These are phyloP conservation scores for Diabrotica virgifera DNA, from an alignment of 1,140 invertebrate species.

Conservation along the genomic window DNA sequence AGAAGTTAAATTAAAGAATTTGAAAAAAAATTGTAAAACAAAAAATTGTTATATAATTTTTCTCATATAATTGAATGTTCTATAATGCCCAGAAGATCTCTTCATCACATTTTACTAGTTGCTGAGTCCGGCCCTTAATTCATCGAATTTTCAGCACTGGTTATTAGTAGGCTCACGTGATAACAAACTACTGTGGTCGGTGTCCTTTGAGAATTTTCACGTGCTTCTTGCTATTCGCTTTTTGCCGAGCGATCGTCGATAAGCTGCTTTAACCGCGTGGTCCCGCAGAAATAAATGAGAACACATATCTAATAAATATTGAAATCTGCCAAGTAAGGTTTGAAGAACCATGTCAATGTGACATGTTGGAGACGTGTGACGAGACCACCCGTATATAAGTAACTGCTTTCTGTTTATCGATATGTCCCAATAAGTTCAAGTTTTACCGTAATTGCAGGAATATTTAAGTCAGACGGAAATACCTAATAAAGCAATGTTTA, in stretches of 20 bases:
- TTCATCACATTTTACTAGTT: too few relatives aligned
- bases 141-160: constrained; percentile 30
- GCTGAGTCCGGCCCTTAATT: background rate
- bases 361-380: constrained; percentile 22
- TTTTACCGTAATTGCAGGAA: too few relatives aligned
- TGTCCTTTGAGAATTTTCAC: constrained; percentile 24
- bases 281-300: constrained; percentile 27
- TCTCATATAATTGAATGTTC: too few relatives aligned
- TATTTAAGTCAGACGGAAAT: too few relatives aligned
- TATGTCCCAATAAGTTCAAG: too few relatives aligned
- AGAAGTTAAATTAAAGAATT: too few relatives aligned
- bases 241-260: constrained; percentile 23
- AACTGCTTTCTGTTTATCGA: background rate
- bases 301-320: constrained; percentile 35
- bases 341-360: constrained; percentile 35
- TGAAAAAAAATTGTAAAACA: too few relatives aligned
- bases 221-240: constrained; percentile 21
- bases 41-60: too few relatives aligned
- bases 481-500: too few relatives aligned
- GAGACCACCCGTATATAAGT: constrained; percentile 29
- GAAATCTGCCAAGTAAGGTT: constrained; percentile 34
- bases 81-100: too few relatives aligned
- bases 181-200: constrained; percentile 31
- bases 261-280: constrained; percentile 23
- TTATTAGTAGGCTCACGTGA: constrained; percentile 33